A percentile compares a stretch with the other conserved stretches of the same genome.
These are phyloP conservation scores for Acanthisitta chloris DNA, from an alignment of 2,113 vertebrate genomes.

Conservation along the genomic window DNA sequence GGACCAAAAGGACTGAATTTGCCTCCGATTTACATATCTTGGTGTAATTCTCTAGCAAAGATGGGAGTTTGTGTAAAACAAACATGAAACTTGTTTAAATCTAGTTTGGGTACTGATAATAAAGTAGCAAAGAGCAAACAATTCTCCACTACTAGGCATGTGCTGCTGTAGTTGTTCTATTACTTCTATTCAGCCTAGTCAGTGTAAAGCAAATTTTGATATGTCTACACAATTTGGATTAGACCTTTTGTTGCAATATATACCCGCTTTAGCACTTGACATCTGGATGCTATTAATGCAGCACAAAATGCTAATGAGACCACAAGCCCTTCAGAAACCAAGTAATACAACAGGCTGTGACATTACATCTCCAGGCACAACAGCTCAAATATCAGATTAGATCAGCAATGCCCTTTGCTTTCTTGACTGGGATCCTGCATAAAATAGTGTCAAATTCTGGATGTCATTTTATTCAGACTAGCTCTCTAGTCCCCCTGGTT, in stretches of 20 bases:
- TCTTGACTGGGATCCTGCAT: not conserved
- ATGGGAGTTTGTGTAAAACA: not conserved
- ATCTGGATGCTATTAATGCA: constrained; percentile 32
- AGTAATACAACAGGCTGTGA: not conserved
- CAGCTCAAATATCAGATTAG: not conserved
- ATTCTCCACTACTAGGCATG: not conserved
- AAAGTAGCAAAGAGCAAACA: not conserved
- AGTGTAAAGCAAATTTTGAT: not conserved
- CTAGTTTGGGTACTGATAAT: not conserved
- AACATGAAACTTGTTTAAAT: not conserved
- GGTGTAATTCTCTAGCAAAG: not conserved
- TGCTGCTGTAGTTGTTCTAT: not conserved
- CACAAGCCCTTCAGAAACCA: not conserved
- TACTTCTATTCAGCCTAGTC: not conserved
- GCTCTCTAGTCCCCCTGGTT: not conserved
- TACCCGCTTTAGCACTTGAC: not conserved
- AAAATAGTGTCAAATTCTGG: not conserved
- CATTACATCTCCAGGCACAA: constrained; percentile 5
- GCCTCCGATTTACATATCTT: not conserved
- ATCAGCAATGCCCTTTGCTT: not conserved
- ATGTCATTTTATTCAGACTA: not conserved
- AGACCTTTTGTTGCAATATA: not conserved
- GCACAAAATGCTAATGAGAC: not conserved
- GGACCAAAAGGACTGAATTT: not conserved
- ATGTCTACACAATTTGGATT: not conserved